phyloP scores from a whole-genome alignment of 2,113 vertebrate genomes.

The Gorilla gorilla region DNA sequence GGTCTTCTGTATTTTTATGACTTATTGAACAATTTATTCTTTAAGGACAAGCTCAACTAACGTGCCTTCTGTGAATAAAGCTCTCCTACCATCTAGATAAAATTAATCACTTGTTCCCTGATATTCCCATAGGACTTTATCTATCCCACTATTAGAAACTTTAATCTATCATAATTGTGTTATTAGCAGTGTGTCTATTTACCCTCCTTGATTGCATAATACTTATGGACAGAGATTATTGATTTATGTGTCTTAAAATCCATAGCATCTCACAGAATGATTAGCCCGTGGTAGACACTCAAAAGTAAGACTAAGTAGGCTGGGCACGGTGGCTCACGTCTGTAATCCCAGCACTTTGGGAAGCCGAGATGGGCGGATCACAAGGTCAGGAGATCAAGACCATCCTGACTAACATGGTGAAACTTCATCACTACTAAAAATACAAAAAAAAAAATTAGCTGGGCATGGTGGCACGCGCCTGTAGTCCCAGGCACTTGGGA shows the following conservation, averaged over 20 bases:
- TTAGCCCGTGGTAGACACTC: background rate
- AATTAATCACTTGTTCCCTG: slow-evolving; percentile 22
- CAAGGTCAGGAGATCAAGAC: too few relatives aligned
- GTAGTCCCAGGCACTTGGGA: too few relatives aligned
- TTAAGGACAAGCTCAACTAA: slow-evolving; percentile 31
- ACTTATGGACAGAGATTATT: background rate
- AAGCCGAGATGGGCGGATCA: too few relatives aligned
- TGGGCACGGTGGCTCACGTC: too few relatives aligned
- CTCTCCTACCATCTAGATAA: background rate
- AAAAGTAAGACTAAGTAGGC: background rate
- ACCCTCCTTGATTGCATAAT: background rate
- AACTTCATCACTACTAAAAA: too few relatives aligned
- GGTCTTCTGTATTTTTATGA: slow-evolving; percentile 19
- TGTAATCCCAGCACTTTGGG: too few relatives aligned
- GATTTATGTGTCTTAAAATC: slow-evolving; percentile 19
- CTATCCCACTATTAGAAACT: background rate
- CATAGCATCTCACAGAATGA: background rate
- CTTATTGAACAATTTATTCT: background rate
- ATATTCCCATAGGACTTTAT: background rate
- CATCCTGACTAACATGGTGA: too few relatives aligned
- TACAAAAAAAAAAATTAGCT: too few relatives aligned
- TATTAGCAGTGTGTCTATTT: background rate
- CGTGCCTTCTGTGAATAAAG: slow-evolving; percentile 10
- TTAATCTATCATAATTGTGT: background rate
- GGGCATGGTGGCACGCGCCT: too few relatives aligned